These are phyloP conservation scores for Geopemphigus sp. DNA, from an alignment of 1,140 invertebrate species.

Conservation along the genomic window DNA sequence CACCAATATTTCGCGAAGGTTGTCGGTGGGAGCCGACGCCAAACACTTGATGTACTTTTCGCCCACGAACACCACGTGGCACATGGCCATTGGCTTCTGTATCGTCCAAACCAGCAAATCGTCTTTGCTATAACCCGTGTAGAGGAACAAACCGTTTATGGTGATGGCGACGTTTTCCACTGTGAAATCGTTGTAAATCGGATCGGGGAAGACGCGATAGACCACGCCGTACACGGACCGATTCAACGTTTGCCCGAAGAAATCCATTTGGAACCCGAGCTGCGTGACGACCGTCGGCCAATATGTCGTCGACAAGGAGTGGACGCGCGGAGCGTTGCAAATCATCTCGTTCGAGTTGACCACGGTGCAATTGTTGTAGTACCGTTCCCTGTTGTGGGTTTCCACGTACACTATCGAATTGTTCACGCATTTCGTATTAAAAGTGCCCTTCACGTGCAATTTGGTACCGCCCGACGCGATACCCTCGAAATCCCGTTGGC, in stretches of 20 bases:
- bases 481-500: background rate
- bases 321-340: background rate
- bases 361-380: conserved; percentile 55
- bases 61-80: background rate
- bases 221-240: too few relatives aligned
- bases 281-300: conserved; percentile 83
- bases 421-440: background rate
- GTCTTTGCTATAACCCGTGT: too few relatives aligned
- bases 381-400: conserved; percentile 71
- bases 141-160: too few relatives aligned
- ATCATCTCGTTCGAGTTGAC: rapidly evolving
- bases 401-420: conserved; percentile 77
- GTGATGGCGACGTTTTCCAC: too few relatives aligned
- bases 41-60: background rate
- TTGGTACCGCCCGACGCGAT: background rate
- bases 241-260: background rate
- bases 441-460: background rate
- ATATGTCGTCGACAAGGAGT: conserved; percentile 65
- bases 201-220: background rate
- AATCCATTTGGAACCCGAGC: conserved; percentile 55
- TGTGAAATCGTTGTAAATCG: background rate
- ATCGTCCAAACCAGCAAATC: too few relatives aligned
- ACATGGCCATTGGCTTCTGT: too few relatives aligned
- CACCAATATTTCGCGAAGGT: background rate
- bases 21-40: rapidly evolving